A percentile compares a stretch with the other conserved stretches of the same genome.
These are phyloP conservation scores for Auanema freiburgensis DNA, from an alignment of 2,888 invertebrate species.

Conservation along the genomic window DNA sequence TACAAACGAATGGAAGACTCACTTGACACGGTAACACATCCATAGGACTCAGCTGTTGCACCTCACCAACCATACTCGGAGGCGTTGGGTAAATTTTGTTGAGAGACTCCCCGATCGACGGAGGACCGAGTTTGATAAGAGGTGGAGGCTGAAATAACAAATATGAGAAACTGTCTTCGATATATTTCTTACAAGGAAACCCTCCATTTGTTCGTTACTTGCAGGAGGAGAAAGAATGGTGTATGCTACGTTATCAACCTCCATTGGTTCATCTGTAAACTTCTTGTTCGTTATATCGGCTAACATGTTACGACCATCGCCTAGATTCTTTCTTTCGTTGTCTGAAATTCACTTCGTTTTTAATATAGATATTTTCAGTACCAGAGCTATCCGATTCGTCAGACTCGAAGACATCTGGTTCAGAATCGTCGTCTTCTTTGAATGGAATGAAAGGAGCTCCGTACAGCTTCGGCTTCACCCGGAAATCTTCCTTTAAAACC, in stretches of 20 bases:
- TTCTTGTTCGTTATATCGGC: not conserved
- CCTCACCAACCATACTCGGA: slow-evolving; percentile 46
- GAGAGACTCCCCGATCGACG: slow-evolving; percentile 39
- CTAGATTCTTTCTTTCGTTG: not conserved
- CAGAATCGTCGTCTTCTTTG: no score
- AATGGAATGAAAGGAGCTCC: no score
- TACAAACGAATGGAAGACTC: no score
- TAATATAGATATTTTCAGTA: no score
- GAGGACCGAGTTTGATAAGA: slow-evolving; percentile 25
- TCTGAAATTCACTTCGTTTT: not conserved
- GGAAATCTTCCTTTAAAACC: no score
- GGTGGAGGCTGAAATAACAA: not conserved
- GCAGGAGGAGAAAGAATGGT: slow-evolving; percentile 59
- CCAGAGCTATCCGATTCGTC: no score
- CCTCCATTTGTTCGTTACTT: slow-evolving; percentile 42
- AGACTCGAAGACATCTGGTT: no score
- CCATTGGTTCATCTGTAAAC: slow-evolving; percentile 12
- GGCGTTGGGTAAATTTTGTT: slow-evolving; percentile 63
- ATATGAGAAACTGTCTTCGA: not conserved
- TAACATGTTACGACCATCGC: not conserved
- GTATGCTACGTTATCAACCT: slow-evolving; percentile 15
- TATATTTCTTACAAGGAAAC: slow-evolving; percentile 11
- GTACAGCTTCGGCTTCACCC: no score
- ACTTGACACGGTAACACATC: no score
- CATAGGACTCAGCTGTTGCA: slow-evolving; percentile 25